phyloP scores from a whole-genome alignment of 2,888 invertebrate genomes.

The Andrena hattorfiana region DNA sequence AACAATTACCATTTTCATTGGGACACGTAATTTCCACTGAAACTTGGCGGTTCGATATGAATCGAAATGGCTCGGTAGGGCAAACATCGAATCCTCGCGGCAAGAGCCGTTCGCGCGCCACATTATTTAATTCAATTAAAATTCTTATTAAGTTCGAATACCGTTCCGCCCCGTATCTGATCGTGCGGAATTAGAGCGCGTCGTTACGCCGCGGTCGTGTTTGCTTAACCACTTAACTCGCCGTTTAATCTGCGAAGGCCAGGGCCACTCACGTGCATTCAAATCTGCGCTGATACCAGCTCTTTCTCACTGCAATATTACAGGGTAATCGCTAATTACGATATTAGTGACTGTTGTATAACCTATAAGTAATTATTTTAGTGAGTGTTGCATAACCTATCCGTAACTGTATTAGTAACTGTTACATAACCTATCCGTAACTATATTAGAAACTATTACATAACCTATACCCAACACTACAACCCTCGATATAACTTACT shows the following conservation, averaged over 20 bases:
- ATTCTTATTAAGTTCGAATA: constrained; percentile 64
- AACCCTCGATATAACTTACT: too few relatives aligned
- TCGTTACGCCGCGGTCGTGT: not conserved
- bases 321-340: too few relatives aligned
- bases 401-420: too few relatives aligned
- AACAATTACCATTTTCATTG: too few relatives aligned
- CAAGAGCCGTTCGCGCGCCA: not conserved
- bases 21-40: not conserved
- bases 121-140: constrained; percentile 67
- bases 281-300: not conserved
- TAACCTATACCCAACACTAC: too few relatives aligned
- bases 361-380: too few relatives aligned
- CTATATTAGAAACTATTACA: too few relatives aligned
- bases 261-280: not conserved
- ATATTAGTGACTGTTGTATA: too few relatives aligned
- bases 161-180: constrained; percentile 32
- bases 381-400: too few relatives aligned
- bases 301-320: not conserved
- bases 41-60: constrained; percentile 2
- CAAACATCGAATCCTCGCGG: constrained; percentile 20
- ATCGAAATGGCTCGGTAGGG: constrained; percentile 15
- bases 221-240: constrained; percentile 15
- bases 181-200: constrained; percentile 17
- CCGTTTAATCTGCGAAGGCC: constrained; percentile 1
- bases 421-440: too few relatives aligned